These are phyloP conservation scores for Pygmarrhopalites habei DNA, from an alignment of 1,140 invertebrate genomes.

Conservation along the genomic window DNA sequence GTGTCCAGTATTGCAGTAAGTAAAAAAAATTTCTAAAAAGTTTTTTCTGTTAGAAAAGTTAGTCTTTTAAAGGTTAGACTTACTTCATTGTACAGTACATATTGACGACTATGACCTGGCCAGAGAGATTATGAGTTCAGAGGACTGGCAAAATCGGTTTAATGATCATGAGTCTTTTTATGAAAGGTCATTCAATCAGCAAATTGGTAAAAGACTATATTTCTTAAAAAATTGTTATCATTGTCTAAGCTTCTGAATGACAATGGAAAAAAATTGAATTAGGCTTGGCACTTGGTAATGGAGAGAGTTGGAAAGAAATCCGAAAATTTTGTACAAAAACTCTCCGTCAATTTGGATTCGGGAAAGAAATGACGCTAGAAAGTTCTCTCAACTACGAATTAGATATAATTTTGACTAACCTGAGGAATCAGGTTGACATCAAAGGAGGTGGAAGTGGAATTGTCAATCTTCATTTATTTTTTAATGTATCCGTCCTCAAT, in stretches of 20 bases:
- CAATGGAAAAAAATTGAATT: neutral
- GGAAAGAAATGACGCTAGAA: slow-evolving; percentile 41
- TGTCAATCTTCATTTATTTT: neutral
- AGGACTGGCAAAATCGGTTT: neutral
- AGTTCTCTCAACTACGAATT: slow-evolving; percentile 41
- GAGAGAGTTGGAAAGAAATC: slow-evolving; percentile 35
- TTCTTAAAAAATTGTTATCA: no score
- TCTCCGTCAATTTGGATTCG: slow-evolving; percentile 43
- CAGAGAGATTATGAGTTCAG: neutral
- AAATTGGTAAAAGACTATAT: neutral
- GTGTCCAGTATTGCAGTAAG: neutral
- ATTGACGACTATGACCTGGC: neutral
- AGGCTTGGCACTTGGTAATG: neutral
- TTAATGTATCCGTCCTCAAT: slow-evolving; percentile 8
- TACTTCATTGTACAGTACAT: neutral
- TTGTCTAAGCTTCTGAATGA: no score
- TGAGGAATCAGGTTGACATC: neutral
- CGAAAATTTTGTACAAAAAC: slow-evolving; percentile 41
- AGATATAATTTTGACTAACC: neutral
- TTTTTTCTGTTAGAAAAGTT: no score
- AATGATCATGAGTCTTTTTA: neutral
- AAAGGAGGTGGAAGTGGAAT: neutral
- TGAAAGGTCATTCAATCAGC: slow-evolving; percentile 3
- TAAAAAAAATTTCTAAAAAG: no score
- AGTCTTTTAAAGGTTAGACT: no score